Evolutionary conservation across 2,797 vertebrate species (phyloP).

Genomic region (Falco naumanni): DNA sequence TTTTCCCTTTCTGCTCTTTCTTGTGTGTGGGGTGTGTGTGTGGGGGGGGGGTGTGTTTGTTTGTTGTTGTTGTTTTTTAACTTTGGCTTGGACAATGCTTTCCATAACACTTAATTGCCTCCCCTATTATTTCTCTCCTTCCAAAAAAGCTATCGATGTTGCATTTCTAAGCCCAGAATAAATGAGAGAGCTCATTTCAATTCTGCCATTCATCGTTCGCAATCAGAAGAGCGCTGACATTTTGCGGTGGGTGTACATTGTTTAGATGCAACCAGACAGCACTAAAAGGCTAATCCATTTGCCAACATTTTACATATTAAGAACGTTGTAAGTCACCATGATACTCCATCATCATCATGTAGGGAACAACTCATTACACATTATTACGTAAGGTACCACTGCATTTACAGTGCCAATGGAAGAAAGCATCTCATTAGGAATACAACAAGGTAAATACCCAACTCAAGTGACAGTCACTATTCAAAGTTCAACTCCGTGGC

Average conservation of each 20-base stretch:
- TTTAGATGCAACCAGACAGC: neutral
- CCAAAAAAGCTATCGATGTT: neutral
- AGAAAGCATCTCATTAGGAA: neutral
- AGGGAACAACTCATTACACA: neutral
- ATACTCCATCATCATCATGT: neutral
- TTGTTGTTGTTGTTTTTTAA: neutral
- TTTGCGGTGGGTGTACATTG: neutral
- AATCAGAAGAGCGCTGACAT: fast-evolving
- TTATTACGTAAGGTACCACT: neutral
- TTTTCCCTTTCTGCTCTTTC: neutral
- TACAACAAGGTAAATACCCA: neutral
- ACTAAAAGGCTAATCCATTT: neutral
- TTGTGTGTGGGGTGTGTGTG: too few relatives aligned
- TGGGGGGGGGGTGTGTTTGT: neutral
- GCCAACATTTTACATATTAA: neutral
- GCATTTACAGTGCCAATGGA: neutral
- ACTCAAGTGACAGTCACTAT: neutral
- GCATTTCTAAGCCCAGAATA: neutral
- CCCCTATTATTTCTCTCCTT: neutral
- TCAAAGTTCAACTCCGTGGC: neutral
- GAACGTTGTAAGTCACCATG: neutral
- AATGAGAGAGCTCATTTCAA: neutral
- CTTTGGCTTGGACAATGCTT: neutral
- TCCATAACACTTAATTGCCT: neutral
- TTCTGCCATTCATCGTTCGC: neutral